Conservation (phyloP, 2,797 vertebrate species). For the Gymnothorax javanicus region DNA sequence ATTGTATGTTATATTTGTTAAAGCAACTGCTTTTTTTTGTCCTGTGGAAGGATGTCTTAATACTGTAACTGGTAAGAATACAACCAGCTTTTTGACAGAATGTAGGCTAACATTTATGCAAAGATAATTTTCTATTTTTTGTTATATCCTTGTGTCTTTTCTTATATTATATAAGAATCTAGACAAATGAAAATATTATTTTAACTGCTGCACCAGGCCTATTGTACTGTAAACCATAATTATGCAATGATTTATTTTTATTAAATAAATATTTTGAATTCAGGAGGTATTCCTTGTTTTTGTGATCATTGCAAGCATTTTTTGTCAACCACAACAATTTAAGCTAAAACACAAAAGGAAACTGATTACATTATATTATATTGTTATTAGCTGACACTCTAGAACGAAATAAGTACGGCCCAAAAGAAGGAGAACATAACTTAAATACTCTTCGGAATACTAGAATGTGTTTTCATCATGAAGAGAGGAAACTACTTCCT, state of each 20-base stretch:
- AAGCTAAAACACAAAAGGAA: neutral
- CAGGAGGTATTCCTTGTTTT: slow-evolving; percentile 12
- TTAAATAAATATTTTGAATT: slow-evolving; percentile 58
- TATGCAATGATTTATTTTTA: slow-evolving; percentile 62
- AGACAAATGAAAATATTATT: slow-evolving; percentile 20
- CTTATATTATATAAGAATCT: slow-evolving; percentile 16
- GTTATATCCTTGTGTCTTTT: slow-evolving; percentile 48
- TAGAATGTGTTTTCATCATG: neutral
- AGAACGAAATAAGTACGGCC: neutral
- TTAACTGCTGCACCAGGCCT: slow-evolving; percentile 29
- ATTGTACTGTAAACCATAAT: slow-evolving; percentile 51
- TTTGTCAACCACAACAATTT: neutral
- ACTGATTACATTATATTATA: neutral
- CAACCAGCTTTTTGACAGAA: slow-evolving; percentile 45
- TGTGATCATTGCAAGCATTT: neutral
- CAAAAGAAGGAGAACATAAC: neutral
- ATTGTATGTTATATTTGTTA: slow-evolving; percentile 21
- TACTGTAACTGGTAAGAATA: slow-evolving; percentile 52
- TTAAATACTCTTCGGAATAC: neutral
- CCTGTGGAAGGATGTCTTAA: slow-evolving; percentile 40
- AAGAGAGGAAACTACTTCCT: neutral
- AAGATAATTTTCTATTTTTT: slow-evolving; percentile 52
- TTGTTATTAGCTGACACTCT: neutral
- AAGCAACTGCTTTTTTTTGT: slow-evolving; percentile 36
- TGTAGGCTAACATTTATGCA: slow-evolving; percentile 42